Conservation (phyloP, 2,113 vertebrate genomes). For the Lamprotornis superbus region DNA sequence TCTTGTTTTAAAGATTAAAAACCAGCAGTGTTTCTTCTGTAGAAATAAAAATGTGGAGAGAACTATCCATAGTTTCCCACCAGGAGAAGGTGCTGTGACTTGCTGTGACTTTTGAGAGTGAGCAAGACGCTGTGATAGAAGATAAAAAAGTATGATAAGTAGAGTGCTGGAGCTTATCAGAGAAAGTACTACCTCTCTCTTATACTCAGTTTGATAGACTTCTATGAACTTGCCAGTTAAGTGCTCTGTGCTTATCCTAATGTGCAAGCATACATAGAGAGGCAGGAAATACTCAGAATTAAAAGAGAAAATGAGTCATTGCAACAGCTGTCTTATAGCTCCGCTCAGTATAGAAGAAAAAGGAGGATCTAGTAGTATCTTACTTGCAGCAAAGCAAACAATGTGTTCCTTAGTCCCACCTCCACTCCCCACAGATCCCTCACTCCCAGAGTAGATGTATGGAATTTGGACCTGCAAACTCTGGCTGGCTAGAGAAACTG, state of each 20-base stretch:
- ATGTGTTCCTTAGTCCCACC: neutral
- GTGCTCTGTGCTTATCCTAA: neutral
- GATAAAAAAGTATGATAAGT: conserved; percentile 39
- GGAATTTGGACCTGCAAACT: neutral
- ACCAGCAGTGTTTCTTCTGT: neutral
- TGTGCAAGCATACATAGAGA: neutral
- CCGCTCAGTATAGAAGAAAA: neutral
- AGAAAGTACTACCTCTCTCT: neutral
- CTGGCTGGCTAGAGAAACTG: neutral
- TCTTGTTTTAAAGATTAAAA: neutral
- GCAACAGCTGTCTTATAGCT: neutral
- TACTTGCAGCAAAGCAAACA: neutral
- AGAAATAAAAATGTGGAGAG: conserved; percentile 7
- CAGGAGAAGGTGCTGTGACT: neutral
- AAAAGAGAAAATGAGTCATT: neutral
- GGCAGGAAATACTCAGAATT: neutral
- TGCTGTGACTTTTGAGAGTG: conserved; percentile 28
- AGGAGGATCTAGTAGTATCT: neutral
- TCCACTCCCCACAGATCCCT: neutral
- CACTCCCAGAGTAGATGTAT: neutral
- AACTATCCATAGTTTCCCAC: conserved; percentile 25
- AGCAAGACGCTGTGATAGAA: conserved; percentile 23
- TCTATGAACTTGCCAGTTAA: neutral
- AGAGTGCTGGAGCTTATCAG: conserved; percentile 48
- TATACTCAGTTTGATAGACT: neutral